Conservation (phyloP, 2,113 vertebrate genomes). For the Rynchops niger region DNA sequence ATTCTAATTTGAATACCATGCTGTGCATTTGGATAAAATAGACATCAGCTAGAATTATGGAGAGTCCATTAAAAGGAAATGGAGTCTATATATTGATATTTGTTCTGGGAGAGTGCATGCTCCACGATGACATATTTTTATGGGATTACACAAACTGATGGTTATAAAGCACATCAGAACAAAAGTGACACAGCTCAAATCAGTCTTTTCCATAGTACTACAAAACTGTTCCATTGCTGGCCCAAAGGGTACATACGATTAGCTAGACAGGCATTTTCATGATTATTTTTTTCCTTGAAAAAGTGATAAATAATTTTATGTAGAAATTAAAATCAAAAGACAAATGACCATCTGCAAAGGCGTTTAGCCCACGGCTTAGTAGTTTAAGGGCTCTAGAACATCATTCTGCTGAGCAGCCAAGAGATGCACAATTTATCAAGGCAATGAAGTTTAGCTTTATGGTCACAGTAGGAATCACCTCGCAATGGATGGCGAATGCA, state of each 20-base stretch:
- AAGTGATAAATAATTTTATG: not conserved
- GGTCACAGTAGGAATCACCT: not conserved
- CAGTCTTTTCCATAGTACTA: not conserved
- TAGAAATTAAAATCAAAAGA: conserved; percentile 45
- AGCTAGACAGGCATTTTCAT: not conserved
- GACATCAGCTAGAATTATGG: not conserved
- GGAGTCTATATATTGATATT: not conserved
- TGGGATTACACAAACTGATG: not conserved
- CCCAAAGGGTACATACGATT: not conserved
- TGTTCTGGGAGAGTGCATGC: not conserved
- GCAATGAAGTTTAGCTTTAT: conserved; percentile 40
- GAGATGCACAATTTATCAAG: conserved; percentile 27
- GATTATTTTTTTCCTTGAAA: not conserved
- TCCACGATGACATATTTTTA: not conserved
- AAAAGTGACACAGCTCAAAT: not conserved
- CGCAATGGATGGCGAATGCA: not conserved
- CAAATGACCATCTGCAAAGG: not conserved
- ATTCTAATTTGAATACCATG: not conserved
- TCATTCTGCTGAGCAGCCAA: not conserved
- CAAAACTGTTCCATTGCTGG: not conserved
- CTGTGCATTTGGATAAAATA: not conserved
- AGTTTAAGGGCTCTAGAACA: conserved; percentile 26
- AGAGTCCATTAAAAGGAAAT: not conserved
- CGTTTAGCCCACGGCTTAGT: not conserved
- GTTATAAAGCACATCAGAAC: not conserved